A percentile compares a stretch with the other conserved stretches of the same genome.
These are phyloP conservation scores for Mastacembelus armatus DNA, from an alignment of 2,797 vertebrate genomes.

Conservation along the genomic window DNA sequence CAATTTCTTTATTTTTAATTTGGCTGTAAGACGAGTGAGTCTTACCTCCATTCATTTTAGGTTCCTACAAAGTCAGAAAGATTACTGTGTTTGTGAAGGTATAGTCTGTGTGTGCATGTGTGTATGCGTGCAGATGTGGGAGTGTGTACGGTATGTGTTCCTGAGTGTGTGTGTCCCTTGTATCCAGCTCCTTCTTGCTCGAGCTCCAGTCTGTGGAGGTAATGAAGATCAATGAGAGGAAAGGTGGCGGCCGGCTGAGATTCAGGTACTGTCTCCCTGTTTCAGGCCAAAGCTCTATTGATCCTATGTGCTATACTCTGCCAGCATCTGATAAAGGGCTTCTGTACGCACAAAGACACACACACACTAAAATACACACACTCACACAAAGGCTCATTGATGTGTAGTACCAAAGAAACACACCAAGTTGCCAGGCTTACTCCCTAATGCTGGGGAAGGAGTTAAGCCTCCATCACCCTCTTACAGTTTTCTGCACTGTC, in stretches of 20 bases:
- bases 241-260: conserved; percentile 78
- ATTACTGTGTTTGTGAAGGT: conserved; percentile 22
- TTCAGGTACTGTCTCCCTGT: conserved; percentile 84
- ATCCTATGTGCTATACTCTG: conserved; percentile 79
- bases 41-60: conserved; percentile 18
- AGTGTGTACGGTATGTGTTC: conserved; percentile 34
- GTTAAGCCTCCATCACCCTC: conserved; percentile 68
- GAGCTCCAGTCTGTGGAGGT: conserved; percentile 74
- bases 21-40: not conserved
- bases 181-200: conserved; percentile 57
- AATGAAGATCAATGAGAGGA: conserved; percentile 87
- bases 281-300: conserved; percentile 84
- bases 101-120: conserved; percentile 7
- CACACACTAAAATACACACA: conserved; percentile 32
- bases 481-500: conserved; percentile 73
- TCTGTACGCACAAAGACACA: conserved; percentile 45
- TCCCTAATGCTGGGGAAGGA: conserved; percentile 61
- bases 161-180: conserved; percentile 51
- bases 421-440: conserved; percentile 50
- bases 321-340: conserved; percentile 82
- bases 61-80: conserved; percentile 32
- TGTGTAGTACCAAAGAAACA: conserved; percentile 61
- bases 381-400: conserved; percentile 43
- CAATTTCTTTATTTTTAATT: too few relatives aligned
- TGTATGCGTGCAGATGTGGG: not conserved